Percentiles rank a stretch among this genome's conserved stretches.
Evolutionary conservation across 2,113 vertebrate species (phyloP).

Genomic region (Hemibagrus wyckioides): DNA sequence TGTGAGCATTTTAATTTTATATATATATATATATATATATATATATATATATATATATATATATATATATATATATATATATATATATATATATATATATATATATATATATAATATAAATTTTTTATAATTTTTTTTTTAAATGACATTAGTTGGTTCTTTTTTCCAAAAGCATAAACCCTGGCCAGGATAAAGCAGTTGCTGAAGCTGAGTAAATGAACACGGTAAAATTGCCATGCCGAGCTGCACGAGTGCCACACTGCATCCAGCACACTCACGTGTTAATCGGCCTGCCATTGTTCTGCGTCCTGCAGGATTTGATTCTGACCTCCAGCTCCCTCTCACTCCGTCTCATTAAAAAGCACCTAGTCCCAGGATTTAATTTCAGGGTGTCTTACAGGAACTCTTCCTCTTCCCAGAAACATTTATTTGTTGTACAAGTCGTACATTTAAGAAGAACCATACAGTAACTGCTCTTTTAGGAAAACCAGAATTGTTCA

Average conservation of each 20-base stretch:
- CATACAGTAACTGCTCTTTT: background rate
- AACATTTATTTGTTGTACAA: background rate
- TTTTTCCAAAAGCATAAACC: background rate
- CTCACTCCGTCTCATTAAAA: background rate
- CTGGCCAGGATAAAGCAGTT: background rate
- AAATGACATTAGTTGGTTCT: background rate
- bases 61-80: too few species aligned
- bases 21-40: too few species aligned
- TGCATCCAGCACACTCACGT: background rate
- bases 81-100: too few species aligned
- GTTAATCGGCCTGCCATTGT: background rate
- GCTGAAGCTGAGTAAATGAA: background rate
- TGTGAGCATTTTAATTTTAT: too few species aligned
- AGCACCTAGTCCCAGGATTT: background rate
- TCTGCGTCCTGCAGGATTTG: background rate
- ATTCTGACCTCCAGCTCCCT: background rate
- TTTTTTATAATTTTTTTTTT: too few species aligned
- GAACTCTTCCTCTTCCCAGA: background rate
- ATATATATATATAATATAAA: too few species aligned
- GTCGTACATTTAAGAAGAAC: background rate
- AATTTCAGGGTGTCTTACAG: background rate
- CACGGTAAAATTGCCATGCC: background rate
- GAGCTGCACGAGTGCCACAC: background rate
- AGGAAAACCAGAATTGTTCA: background rate
- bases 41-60: too few species aligned